Base-by-base conservation (phyloP, 2,797 vertebrate genomes). In the Enteromius anoplus region DNA sequence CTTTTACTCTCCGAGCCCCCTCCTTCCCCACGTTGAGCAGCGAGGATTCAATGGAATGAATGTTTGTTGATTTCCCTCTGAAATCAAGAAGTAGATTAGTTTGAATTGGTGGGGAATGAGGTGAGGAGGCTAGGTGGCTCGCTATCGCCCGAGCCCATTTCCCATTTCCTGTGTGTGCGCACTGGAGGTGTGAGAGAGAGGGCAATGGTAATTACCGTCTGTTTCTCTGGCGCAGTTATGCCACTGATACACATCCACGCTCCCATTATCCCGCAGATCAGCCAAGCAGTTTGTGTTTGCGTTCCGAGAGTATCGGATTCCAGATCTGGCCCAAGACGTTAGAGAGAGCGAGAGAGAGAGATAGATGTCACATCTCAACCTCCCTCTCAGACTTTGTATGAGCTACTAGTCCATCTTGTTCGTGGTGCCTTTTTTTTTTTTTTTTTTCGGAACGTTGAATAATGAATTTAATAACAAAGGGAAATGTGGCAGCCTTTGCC, bases 381-480 rank as follows among this genome's bases (percentile, higher is more conserved):
- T 81, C 70, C 68, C 51, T 60, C 45, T 47, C 71, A 37, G 42
- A 62, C 72, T 51, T 21, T 62, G 42, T 37, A 32, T 47, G 14
- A 70, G 87, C 86, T 86, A 82, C 88, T 69, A 83, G 75, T 81
- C 6, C 62, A 29, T 82, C 85, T 75, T 89, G 69, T 76, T 55
- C 45, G 29, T 82, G 66, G 70, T 83, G 86, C 93, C 92, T 92
- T 89, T 86, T 93, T 92, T 91, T 88, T 93, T 91, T 89, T 89
- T 89, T 89, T 81, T 12, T 21, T 6, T 12, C 10, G 1, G 49
- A 12, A 76, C 85, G 92, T 91, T 90, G 93, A 95, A 95, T 95
- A 94, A 93, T 91, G 89, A 90, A 92, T 95, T 93, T 92, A 92
- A 95, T 96, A 94, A 92, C 93, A 90, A 87, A 91, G 90, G 60